These are phyloP conservation scores for Tyrannus savana DNA, from an alignment of 2,113 vertebrate species.

Conservation along the genomic window DNA sequence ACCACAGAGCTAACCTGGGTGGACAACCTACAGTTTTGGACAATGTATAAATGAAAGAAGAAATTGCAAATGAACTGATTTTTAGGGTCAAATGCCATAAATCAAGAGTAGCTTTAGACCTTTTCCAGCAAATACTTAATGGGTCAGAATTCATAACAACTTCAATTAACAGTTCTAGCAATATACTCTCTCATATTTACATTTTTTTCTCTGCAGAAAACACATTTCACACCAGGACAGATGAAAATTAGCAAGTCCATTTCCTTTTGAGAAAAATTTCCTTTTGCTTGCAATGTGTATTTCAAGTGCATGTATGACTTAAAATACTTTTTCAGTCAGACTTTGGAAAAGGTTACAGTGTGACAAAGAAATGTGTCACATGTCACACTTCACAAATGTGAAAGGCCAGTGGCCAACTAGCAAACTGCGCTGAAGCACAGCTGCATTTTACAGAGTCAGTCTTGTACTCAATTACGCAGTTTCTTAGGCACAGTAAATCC, in stretches of 20 bases:
- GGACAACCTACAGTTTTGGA: neutral
- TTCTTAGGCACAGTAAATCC: neutral
- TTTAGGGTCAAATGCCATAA: constrained; percentile 31
- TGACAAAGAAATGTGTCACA: neutral
- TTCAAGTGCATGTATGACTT: neutral
- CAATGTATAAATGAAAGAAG: neutral
- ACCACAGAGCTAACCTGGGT: neutral
- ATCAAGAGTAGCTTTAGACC: neutral
- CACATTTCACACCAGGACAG: constrained; percentile 36
- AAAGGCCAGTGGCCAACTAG: constrained; percentile 22
- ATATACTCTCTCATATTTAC: constrained; percentile 32
- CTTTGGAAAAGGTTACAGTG: neutral
- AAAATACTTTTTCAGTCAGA: neutral
- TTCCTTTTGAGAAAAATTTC: neutral
- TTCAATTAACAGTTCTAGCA: constrained; percentile 28
- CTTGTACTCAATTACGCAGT: neutral
- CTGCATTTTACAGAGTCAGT: neutral
- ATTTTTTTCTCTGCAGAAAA: neutral
- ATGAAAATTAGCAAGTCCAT: neutral
- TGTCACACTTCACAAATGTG: neutral
- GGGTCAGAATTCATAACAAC: constrained; percentile 10
- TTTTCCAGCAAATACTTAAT: constrained; percentile 10
- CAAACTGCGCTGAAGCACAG: neutral
- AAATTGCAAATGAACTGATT: constrained; percentile 38
- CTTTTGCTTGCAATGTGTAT: neutral